Percentiles rank a stretch among this genome's conserved stretches.
phyloP scores from a whole-genome alignment of 2,797 vertebrate genomes.

The Smutsia gigantea region DNA sequence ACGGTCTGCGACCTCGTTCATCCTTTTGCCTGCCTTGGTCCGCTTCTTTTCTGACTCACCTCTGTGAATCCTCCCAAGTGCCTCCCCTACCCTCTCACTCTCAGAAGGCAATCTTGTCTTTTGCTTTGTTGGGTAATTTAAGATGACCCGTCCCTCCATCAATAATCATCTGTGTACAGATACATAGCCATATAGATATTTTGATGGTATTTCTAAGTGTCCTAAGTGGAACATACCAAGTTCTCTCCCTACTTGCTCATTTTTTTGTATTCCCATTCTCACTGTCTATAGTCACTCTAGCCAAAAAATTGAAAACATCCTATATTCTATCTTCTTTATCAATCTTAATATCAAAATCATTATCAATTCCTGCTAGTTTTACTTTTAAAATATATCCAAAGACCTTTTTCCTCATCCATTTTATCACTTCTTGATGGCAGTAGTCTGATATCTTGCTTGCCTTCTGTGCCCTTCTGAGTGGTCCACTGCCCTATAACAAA shows the following conservation, averaged over 20 bases:
- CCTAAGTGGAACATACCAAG: not conserved
- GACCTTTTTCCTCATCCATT: not conserved
- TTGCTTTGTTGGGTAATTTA: not conserved
- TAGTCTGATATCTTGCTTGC: not conserved
- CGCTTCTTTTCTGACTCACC: not conserved
- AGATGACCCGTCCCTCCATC: too few species aligned
- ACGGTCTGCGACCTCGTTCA: not conserved
- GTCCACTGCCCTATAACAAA: not conserved
- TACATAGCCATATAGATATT: not conserved
- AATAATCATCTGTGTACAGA: not conserved
- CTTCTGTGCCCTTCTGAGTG: not conserved
- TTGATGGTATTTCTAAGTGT: not conserved
- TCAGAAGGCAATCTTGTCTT: too few species aligned
- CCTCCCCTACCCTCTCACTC: not conserved
- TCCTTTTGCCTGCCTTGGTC: not conserved
- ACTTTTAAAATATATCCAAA: not conserved
- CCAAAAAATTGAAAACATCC: not conserved
- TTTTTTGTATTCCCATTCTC: not conserved
- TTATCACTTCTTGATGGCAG: not conserved
- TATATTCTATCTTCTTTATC: not conserved
- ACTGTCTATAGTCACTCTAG: not conserved
- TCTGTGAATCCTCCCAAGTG: not conserved
- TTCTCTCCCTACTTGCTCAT: not conserved
- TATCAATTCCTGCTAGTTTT: not conserved
- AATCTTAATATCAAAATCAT: not conserved